Evolutionary conservation across 2,797 vertebrate species (phyloP).

Genomic region (Peromyscus eremicus): DNA sequence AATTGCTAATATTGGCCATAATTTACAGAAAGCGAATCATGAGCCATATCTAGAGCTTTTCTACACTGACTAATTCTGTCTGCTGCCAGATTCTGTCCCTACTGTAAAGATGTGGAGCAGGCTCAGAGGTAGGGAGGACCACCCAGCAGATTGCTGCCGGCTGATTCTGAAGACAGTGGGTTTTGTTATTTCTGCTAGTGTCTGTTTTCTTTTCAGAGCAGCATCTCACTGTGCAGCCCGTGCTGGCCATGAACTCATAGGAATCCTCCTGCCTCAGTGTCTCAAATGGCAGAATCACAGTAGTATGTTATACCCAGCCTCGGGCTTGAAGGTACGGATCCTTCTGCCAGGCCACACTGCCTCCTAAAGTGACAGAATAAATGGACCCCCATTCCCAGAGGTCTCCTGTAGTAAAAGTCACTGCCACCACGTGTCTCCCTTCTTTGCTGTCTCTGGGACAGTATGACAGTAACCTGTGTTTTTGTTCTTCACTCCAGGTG

Average conservation of each 20-base stretch:
- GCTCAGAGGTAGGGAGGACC: background rate
- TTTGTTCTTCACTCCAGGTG: constrained; percentile 88
- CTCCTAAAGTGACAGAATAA: background rate
- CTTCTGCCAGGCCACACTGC: background rate
- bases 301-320: background rate
- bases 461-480: background rate
- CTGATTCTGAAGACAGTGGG: background rate
- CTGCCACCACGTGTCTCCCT: background rate
- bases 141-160: background rate
- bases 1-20: background rate
- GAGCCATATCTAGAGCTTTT: background rate
- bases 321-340: background rate
- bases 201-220: background rate
- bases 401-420: constrained; percentile 9
- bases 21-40: background rate
- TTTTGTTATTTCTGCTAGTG: background rate
- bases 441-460: background rate
- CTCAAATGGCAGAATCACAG: background rate
- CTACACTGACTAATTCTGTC: background rate
- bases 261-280: background rate
- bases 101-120: background rate
- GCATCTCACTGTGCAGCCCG: background rate
- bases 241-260: background rate
- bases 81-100: background rate
- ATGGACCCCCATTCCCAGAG: background rate